Evolutionary conservation across 2,113 vertebrate genomes (phyloP), one percentile per base, ranked within the genome.

Genomic region (Lepisosteus osseus): DNA sequence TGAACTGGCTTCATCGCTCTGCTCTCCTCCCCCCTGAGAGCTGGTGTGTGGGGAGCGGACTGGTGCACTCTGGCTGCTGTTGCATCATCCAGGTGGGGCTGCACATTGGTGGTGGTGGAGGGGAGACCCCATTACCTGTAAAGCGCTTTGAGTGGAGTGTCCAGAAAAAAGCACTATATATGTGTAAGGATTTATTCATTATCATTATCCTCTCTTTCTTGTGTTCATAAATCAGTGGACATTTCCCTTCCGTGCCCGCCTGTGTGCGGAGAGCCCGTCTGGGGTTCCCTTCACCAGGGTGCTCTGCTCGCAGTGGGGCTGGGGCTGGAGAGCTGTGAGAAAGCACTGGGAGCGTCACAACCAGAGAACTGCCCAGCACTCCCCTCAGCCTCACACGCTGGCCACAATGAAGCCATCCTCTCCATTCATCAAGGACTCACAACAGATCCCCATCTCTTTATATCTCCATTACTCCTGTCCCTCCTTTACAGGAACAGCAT

Each of bases 391-490:
- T 63, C 41, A 62, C 14, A 44, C 56, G 55, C 40, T n/a, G 65
- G 81, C 77, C 82, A 87, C 76, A 74, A 76, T 84, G 84, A 76
- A 51, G 63, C 83, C 83, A 81, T 81, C 79, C 62, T 89, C 86
- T 88, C 89, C 90, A 85, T 87, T 85, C 84, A 82, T 78, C 80
- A 79, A 71, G 69, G 86, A 82, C 82, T 80, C 80, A 67, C 74
- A 65, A 77, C 83, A 86, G 89, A 88, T 89, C 72, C 83, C 78
- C 71, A 87, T 92, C 85, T 87, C 80, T 85, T 88, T 87, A 86
- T 85, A 86, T 87, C 86, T 89, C 86, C 87, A 85, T 89, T 86
- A 86, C 87, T 87, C 84, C 86, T 85, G 79, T 84, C 79, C 76
- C 82, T 82, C 80, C 81, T 79, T 70, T 0, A 51, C 4, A 7